phyloP scores from a whole-genome alignment of 2,113 vertebrate genomes.

The Sphaerodactylus townsendi region DNA sequence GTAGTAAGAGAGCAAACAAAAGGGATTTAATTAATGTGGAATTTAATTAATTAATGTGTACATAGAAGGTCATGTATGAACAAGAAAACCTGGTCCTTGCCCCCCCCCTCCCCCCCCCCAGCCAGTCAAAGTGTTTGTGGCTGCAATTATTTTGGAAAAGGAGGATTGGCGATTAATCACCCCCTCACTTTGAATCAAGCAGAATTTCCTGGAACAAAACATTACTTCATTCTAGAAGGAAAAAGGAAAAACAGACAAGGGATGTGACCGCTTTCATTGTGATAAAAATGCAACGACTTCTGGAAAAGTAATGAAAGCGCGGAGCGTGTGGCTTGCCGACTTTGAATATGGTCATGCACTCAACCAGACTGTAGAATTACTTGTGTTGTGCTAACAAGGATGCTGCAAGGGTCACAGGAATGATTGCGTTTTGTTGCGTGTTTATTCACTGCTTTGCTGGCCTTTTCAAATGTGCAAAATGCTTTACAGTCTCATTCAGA shows the following conservation, averaged over 20 bases:
- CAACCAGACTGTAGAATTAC: background rate
- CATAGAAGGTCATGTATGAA: conserved; percentile 21
- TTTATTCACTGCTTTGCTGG: background rate
- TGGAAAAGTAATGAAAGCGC: background rate
- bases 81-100: background rate
- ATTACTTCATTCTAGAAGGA: conserved; percentile 30
- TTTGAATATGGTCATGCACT: background rate
- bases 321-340: background rate
- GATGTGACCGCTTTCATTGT: background rate
- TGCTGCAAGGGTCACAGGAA: background rate
- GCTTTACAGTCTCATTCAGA: background rate
- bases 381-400: background rate
- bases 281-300: conserved; percentile 8
- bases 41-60: conserved; percentile 4
- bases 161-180: background rate
- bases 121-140: conserved; percentile 16
- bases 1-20: conserved; percentile 23
- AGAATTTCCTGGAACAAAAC: conserved; percentile 38
- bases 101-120: too few species aligned
- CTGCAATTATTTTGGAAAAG: conserved; percentile 14
- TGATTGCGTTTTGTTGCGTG: background rate
- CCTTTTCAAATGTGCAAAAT: background rate
- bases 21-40: conserved; percentile 12
- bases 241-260: background rate
- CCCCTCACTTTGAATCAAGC: conserved; percentile 5